These are phyloP conservation scores for Hystrix brachyura DNA, from an alignment of 2,113 vertebrate genomes.

Conservation along the genomic window DNA sequence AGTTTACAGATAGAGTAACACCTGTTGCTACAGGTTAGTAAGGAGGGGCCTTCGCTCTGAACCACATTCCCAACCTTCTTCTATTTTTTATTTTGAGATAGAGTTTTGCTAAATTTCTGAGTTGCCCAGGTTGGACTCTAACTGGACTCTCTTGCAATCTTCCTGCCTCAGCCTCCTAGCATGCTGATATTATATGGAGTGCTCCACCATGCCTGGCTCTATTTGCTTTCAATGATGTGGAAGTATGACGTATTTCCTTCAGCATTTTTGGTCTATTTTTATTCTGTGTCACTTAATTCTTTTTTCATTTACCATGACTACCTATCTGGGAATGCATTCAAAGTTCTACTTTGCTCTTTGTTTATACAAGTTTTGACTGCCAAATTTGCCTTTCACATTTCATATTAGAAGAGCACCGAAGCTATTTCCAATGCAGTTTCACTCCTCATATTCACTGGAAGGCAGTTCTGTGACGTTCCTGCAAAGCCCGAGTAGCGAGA, in stretches of 20 bases:
- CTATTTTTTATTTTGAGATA: not conserved
- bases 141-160: not conserved
- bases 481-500: accelerated
- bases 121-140: not conserved
- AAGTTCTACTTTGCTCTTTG: slow-evolving; percentile 8
- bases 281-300: not conserved
- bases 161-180: not conserved
- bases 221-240: not conserved
- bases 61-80: not conserved
- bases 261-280: not conserved
- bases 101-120: not conserved
- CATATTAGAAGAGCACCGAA: not conserved
- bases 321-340: not conserved
- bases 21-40: not conserved
- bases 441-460: not conserved
- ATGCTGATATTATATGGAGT: not conserved
- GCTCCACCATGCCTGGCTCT: not conserved
- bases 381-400: not conserved
- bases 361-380: not conserved
- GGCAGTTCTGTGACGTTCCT: not conserved
- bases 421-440: not conserved
- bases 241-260: not conserved
- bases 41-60: not conserved
- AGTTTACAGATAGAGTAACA: not conserved
- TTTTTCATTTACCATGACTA: not conserved